Evolutionary conservation across 1,140 invertebrate species (phyloP).

Genomic region (Eumeta japonica): DNA sequence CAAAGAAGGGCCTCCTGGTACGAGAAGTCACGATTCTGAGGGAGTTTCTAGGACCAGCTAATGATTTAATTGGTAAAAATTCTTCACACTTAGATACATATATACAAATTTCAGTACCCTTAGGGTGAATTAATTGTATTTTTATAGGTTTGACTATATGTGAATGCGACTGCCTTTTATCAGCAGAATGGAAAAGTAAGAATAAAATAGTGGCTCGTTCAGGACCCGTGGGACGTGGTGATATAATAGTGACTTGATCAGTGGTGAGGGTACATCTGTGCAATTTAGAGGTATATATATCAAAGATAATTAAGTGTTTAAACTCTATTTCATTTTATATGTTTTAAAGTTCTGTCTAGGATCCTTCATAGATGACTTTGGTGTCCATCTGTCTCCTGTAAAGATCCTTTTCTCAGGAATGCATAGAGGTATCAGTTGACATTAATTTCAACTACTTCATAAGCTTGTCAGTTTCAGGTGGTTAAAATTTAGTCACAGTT

Average conservation of each 20-base stretch:
- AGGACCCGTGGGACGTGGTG: slow-evolving; percentile 90
- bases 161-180: slow-evolving; percentile 90
- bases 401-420: too few species aligned
- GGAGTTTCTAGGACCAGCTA: slow-evolving; percentile 86
- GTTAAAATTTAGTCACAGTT: too few species aligned
- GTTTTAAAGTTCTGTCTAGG: neutral
- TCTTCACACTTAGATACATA: neutral
- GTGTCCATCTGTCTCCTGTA: too few species aligned
- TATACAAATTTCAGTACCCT: neutral
- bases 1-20: slow-evolving; percentile 96
- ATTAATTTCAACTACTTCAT: too few species aligned
- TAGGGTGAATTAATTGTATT: slow-evolving; percentile 30
- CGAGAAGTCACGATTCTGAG: slow-evolving; percentile 92
- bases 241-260: slow-evolving; percentile 91
- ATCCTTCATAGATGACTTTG: neutral
- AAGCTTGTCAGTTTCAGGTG: too few species aligned
- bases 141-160: slow-evolving; percentile 86
- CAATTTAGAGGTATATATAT: slow-evolving; percentile 90
- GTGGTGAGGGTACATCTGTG: slow-evolving; percentile 91
- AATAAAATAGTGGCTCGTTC: slow-evolving; percentile 97
- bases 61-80: slow-evolving; percentile 80
- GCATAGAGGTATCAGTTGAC: too few species aligned
- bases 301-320: slow-evolving; percentile 14
- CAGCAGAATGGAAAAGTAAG: slow-evolving; percentile 95
- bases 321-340: slow-evolving; percentile 3